phyloP scores from a whole-genome alignment of 2,888 invertebrate species.

The Calliphora vomitoria region DNA sequence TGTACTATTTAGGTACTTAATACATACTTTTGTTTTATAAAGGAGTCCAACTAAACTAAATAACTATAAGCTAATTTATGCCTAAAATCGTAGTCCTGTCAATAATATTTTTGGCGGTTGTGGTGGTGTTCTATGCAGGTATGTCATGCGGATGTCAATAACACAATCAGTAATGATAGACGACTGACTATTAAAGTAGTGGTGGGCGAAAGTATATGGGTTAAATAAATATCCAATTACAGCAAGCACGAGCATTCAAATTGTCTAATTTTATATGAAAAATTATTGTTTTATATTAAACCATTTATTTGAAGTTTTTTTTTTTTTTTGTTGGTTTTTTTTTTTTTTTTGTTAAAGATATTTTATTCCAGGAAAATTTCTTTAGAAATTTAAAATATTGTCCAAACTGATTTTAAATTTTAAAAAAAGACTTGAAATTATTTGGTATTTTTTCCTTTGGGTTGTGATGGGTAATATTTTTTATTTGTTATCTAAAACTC shows the following conservation, averaged over 20 bases:
- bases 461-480: no score
- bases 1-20: no score
- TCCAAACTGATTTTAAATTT: no score
- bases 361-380: no score
- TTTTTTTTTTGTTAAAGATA: no score
- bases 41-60: not conserved
- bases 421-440: no score
- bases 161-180: slow-evolving; percentile 24
- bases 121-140: not conserved
- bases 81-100: not conserved
- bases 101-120: not conserved
- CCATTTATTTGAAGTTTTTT: not conserved
- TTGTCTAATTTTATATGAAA: slow-evolving; percentile 1
- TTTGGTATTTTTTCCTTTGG: no score
- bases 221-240: slow-evolving; percentile 52
- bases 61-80: not conserved
- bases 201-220: slow-evolving; percentile 17
- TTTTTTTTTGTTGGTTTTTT: no score
- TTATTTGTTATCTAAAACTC: no score
- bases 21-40: not conserved
- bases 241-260: not conserved
- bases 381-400: no score
- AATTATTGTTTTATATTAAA: not conserved
- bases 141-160: not conserved
- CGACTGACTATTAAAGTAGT: slow-evolving; percentile 1